Evolutionary conservation across 2,797 vertebrate species (phyloP), one percentile per base, ranked within the genome.

Genomic region (Diceros bicornis): DNA sequence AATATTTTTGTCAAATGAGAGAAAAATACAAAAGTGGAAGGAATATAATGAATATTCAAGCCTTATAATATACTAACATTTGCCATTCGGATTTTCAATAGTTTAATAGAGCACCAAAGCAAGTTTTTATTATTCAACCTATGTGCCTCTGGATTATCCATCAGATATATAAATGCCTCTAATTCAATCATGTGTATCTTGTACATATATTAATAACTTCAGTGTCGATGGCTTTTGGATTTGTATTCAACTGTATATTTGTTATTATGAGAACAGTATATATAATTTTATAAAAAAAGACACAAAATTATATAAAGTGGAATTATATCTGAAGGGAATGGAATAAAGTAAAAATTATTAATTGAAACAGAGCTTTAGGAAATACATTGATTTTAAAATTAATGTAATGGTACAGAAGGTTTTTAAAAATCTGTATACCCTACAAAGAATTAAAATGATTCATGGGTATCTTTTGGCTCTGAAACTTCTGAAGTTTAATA

Each of bases 371-470:
- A 85, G 55, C 66, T 66, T 92, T 84, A 75, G 59, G 52, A 94
- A 97, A 94, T 66, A 96, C 92, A 89, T 89, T 86, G 52, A 96
- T 94, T 97, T 98, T 85, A 95, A 97, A 97, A 94, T 93, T 93
- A 97, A 94, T 66, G 90, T 84, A 87, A 71, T 71, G 41, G 37
- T 92, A 92, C 20, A 62, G 57, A 93, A 61, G 7, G 8, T 91
- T 96, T 91, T 95, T 23, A 17, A 94, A 96, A 96, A 87, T 88
- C 21, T 91, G 16, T 95, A 77, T 78, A 50, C 14, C 41, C 74
- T 84, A 91, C 78, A 92, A 91, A 79, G 61, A 96, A 97, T 94
- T 95, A 91, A 96, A 96, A 72, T 95, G 75, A 97, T 95, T 89
- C 44, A 89, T 96, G 66, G 50, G 79, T 84, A 4, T 79, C n/a